A percentile compares a stretch with the other conserved stretches of the same genome.
Conservation (phyloP, 2,113 vertebrate genomes). For the Mesoclemmys tuberculata region DNA sequence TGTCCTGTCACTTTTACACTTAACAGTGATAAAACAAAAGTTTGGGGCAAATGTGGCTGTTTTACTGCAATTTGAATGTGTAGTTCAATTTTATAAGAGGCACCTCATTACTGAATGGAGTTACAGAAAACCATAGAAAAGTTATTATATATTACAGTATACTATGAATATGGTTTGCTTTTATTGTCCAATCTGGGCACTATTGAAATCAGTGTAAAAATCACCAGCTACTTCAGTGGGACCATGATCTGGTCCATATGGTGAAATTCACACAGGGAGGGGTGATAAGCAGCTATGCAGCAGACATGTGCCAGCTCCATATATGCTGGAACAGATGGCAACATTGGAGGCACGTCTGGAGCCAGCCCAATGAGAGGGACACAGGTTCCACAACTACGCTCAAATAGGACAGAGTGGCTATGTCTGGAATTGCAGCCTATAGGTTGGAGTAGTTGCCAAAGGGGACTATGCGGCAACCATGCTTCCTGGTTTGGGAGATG, state of each 20-base stretch:
- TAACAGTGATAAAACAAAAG: conserved; percentile 33
- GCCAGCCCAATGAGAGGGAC: not conserved
- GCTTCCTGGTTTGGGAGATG: conserved; percentile 28
- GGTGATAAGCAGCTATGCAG: not conserved
- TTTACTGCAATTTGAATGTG: conserved; percentile 24
- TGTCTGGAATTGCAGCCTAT: not conserved
- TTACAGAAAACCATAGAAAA: not conserved
- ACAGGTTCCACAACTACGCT: not conserved
- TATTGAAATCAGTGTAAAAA: not conserved
- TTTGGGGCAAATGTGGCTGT: not conserved
- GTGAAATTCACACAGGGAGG: not conserved
- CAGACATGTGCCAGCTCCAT: not conserved
- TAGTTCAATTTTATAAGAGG: conserved; percentile 34
- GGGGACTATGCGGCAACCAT: not conserved
- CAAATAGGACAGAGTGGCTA: rapidly evolving
- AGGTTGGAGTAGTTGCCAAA: conserved; percentile 40
- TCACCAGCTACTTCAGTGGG: not conserved
- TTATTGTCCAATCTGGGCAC: not conserved
- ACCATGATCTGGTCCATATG: not conserved
- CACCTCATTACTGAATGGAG: conserved; percentile 22
- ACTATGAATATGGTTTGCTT: conserved; percentile 28
- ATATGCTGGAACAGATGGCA: not conserved
- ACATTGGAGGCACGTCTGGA: not conserved
- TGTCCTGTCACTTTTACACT: conserved; percentile 13
- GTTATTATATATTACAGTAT: conserved; percentile 25